phyloP scores from a whole-genome alignment of 2,113 vertebrate genomes.

The Campylomormyrus numenius region DNA sequence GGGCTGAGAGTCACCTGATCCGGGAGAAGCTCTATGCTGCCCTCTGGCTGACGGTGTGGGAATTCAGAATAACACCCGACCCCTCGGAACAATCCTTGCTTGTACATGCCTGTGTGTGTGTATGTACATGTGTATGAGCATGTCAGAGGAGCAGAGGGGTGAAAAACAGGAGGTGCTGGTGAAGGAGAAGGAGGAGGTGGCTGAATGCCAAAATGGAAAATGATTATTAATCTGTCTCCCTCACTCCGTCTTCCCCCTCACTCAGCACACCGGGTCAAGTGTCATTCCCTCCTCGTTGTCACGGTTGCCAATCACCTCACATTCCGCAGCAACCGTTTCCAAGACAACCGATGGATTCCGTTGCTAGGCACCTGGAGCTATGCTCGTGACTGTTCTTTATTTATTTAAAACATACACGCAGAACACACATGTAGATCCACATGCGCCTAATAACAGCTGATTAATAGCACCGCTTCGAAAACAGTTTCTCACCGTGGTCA shows the following conservation, averaged over 20 bases:
- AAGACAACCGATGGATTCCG: conserved; percentile 62
- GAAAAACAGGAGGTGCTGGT: neutral
- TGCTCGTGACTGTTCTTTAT: conserved; percentile 69
- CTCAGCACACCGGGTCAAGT: conserved; percentile 61
- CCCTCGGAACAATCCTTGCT: neutral
- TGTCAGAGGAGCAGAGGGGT: neutral
- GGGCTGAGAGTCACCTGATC: neutral
- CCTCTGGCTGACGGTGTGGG: neutral
- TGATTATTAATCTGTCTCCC: conserved; percentile 15
- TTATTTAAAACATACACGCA: conserved; percentile 57
- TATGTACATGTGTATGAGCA: neutral
- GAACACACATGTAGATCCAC: conserved; percentile 27
- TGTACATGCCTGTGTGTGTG: neutral
- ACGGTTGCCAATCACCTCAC: conserved; percentile 70
- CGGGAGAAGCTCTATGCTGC: neutral
- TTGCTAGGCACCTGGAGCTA: conserved; percentile 72
- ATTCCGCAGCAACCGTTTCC: conserved; percentile 73
- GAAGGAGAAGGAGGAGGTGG: conserved; percentile 9
- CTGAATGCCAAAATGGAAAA: conserved; percentile 31
- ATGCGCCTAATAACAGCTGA: conserved; percentile 7
- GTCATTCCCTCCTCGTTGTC: conserved; percentile 66
- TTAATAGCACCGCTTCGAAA: neutral
- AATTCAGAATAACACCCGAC: neutral
- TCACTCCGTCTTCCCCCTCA: conserved; percentile 32
- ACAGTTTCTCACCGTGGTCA: neutral